Conservation (phyloP, 2,797 vertebrate genomes). For the Clangula hyemalis region DNA sequence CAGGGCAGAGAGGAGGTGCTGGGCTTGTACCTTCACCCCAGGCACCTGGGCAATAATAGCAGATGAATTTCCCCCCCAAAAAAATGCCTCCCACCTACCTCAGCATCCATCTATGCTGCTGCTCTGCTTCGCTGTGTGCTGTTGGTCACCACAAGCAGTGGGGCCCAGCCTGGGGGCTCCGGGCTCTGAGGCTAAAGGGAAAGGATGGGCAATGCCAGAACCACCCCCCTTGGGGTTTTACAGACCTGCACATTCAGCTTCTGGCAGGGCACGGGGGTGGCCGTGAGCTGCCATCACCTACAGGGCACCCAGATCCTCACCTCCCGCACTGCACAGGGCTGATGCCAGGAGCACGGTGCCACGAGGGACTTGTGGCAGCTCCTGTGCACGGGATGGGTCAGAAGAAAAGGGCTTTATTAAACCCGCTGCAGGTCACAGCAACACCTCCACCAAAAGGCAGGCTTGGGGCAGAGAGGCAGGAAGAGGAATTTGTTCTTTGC, state of each 20-base stretch:
- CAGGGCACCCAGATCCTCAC: no score
- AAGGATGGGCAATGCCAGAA: background rate
- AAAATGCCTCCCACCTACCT: background rate
- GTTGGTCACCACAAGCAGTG: background rate
- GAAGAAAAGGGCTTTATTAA: background rate
- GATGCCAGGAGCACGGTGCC: no score
- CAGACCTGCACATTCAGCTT: background rate
- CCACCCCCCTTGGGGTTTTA: background rate
- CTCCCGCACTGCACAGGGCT: no score
- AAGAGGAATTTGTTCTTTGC: background rate
- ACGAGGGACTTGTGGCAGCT: background rate
- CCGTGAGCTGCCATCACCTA: background rate
- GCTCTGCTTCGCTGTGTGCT: background rate
- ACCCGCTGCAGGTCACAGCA: accelerated
- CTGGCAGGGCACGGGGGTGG: background rate
- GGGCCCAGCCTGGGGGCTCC: background rate
- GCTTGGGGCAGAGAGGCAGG: background rate
- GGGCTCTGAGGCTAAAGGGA: background rate
- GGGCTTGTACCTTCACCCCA: no score
- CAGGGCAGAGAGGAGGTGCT: background rate
- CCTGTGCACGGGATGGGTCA: background rate
- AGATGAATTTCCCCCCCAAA: background rate
- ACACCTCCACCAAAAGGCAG: background rate
- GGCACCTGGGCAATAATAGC: background rate
- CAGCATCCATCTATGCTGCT: background rate